Conservation (phyloP, 1,140 invertebrate genomes). For the Macrotrachela quadricornifera region DNA sequence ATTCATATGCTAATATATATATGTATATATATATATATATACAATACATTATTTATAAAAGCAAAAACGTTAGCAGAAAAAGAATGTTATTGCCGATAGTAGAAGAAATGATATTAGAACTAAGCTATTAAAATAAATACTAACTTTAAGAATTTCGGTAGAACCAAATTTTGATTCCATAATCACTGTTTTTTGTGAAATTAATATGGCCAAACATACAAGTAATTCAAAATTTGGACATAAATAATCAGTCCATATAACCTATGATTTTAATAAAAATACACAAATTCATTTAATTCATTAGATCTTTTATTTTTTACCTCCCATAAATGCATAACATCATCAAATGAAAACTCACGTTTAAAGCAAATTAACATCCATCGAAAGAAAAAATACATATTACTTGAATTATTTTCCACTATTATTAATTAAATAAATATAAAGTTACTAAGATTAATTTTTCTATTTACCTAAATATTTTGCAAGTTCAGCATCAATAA, state of each 20-base stretch:
- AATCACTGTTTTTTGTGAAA: constrained; percentile 56
- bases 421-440: too few relatives aligned
- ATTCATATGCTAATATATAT: neutral
- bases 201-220: constrained; percentile 66
- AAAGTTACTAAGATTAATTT: too few relatives aligned
- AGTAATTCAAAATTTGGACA: constrained; percentile 82
- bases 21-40: too few relatives aligned
- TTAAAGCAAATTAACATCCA: constrained; percentile 44
- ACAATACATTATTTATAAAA: neutral
- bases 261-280: too few relatives aligned
- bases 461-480: constrained; percentile 41
- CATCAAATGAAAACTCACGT: constrained; percentile 38
- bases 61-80: neutral
- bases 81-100: too few relatives aligned
- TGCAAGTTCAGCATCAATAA: constrained; percentile 59
- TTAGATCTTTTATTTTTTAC: constrained; percentile 8
- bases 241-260: constrained; percentile 65
- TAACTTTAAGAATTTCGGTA: constrained; percentile 57
- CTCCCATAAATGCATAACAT: constrained; percentile 37
- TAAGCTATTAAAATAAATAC: too few relatives aligned
- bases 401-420: constrained; percentile 55
- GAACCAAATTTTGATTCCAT: constrained; percentile 76
- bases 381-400: constrained; percentile 97
- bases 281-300: too few relatives aligned
- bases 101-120: too few relatives aligned